Percentiles rank a stretch among this genome's conserved stretches.
These are phyloP conservation scores for Paragorgia papillata DNA, from an alignment of 92 coral and sea anemone genomes.

Conservation along the genomic window DNA sequence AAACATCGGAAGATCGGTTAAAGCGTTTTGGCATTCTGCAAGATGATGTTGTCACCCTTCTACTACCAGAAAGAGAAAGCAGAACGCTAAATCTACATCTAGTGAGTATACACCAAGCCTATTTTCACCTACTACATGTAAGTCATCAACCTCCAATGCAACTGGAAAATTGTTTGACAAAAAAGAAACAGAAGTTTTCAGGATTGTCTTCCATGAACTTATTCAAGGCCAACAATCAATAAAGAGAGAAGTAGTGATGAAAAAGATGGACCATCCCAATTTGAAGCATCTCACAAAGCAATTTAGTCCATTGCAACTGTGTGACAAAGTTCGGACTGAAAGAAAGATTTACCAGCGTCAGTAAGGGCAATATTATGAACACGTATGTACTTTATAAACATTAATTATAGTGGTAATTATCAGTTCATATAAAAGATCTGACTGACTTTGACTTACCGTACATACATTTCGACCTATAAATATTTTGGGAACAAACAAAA, in stretches of 20 bases:
- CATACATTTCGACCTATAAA: too few relatives aligned
- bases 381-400: too few relatives aligned
- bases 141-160: not conserved
- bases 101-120: constrained; percentile 4
- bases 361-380: not conserved
- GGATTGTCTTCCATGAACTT: not conserved
- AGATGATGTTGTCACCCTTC: not conserved
- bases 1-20: constrained; percentile 27
- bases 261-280: not conserved
- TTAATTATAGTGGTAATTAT: too few relatives aligned
- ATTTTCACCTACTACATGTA: constrained; percentile 1
- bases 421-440: too few relatives aligned
- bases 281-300: constrained; percentile 5
- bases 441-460: too few relatives aligned
- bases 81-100: constrained; percentile 3
- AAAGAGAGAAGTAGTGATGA: not conserved
- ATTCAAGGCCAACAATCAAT: not conserved
- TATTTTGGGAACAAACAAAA: too few relatives aligned
- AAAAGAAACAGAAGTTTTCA: not conserved
- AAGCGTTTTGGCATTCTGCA: constrained; percentile 10
- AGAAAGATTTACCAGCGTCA: constrained; percentile 11
- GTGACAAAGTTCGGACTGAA: constrained; percentile 58
- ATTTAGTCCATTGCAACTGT: constrained; percentile 51
- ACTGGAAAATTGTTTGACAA: not conserved
- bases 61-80: constrained; percentile 1